Percentiles rank a stretch among this genome's conserved stretches.
Evolutionary conservation across 2,797 vertebrate genomes (phyloP).

Genomic region (Enteromius mattozi): DNA sequence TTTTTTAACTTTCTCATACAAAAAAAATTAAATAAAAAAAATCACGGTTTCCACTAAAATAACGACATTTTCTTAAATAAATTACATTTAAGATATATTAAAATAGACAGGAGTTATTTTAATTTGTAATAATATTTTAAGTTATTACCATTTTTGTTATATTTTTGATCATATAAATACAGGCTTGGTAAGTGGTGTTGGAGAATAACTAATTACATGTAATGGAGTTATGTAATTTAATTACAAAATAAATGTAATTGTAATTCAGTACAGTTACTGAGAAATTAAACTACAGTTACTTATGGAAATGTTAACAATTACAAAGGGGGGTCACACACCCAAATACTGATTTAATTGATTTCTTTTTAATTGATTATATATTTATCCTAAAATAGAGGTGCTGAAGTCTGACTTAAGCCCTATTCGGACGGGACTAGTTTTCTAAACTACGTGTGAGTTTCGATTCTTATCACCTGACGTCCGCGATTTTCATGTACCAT

Average conservation of each 20-base stretch:
- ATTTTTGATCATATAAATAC: neutral
- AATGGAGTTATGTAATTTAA: neutral
- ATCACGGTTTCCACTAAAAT: neutral
- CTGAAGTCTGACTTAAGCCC: neutral
- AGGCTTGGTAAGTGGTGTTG: too few species aligned
- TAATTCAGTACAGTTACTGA: too few species aligned
- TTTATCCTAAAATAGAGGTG: neutral
- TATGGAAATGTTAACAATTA: too few species aligned
- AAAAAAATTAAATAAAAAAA: neutral
- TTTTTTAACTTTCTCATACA: neutral
- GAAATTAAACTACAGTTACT: too few species aligned
- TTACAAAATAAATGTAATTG: too few species aligned
- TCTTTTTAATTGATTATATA: neutral
- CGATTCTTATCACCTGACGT: too few species aligned
- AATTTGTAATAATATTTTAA: neutral
- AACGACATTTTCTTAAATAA: neutral
- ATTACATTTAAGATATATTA: neutral
- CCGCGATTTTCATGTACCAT: too few species aligned
- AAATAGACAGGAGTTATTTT: neutral
- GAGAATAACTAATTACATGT: neutral
- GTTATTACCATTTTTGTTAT: neutral
- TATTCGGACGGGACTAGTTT: too few species aligned
- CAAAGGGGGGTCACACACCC: too few species aligned
- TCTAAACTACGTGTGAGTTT: too few species aligned
- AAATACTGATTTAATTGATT: neutral